A percentile compares a stretch with the other conserved stretches of the same genome.
phyloP scores from a whole-genome alignment of 2,113 vertebrate species.

The Tringa solitaria region DNA sequence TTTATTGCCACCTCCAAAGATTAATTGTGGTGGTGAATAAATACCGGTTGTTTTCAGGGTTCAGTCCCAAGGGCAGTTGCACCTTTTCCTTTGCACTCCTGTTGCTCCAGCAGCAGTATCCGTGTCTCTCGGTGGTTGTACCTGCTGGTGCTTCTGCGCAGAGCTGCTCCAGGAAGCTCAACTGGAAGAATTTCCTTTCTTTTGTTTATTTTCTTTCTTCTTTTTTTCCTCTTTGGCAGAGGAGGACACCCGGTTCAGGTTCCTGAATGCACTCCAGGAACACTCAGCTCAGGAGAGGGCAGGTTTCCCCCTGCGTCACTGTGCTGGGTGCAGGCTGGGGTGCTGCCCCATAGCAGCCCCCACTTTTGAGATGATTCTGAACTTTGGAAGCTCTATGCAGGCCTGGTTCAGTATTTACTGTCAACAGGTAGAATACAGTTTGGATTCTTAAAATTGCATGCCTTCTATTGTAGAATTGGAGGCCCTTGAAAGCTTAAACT shows the following conservation, averaged over 20 bases:
- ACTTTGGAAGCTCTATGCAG: background rate
- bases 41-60: background rate
- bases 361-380: fast-evolving
- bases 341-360: background rate
- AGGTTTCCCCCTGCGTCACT: fast-evolving
- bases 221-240: background rate
- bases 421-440: background rate
- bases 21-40: background rate
- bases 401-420: background rate
- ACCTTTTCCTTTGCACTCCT: background rate
- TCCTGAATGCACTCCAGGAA: background rate
- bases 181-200: background rate
- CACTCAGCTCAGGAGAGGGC: background rate
- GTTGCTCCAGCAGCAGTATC: background rate
- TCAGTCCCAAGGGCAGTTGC: background rate
- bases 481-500: background rate
- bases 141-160: background rate
- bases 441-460: fast-evolving
- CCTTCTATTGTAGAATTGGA: background rate
- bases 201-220: no score
- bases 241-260: background rate
- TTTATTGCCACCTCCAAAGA: background rate
- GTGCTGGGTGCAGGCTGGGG: background rate
- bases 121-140: no score
- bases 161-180: background rate